Percentiles rank a stretch among this genome's conserved stretches.
These are phyloP conservation scores for Chloropsis hardwickii DNA, from an alignment of 2,113 vertebrate genomes.

Conservation along the genomic window DNA sequence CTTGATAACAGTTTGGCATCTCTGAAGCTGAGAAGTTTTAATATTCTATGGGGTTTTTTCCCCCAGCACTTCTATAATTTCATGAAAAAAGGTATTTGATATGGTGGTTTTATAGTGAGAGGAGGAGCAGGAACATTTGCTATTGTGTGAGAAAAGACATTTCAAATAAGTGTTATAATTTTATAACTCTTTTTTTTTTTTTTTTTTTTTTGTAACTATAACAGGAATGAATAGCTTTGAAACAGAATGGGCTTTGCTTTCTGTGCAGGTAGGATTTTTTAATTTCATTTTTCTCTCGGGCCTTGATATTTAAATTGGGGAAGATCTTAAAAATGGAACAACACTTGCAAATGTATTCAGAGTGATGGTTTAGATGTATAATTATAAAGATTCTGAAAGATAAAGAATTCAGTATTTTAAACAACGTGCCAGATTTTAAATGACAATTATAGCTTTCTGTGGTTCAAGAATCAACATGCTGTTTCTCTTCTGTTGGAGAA, in stretches of 20 bases:
- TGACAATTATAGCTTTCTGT: constrained; percentile 34
- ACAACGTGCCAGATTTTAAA: constrained; percentile 53
- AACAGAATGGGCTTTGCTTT: not conserved
- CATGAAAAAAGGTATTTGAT: not conserved
- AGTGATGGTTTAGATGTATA: not conserved
- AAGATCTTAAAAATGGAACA: constrained; percentile 29
- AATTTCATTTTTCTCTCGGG: not conserved
- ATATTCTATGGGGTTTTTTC: not conserved
- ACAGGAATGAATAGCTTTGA: not conserved
- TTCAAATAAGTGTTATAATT: not conserved
- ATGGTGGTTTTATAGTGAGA: not conserved
- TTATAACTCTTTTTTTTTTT: not conserved
- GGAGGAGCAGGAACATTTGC: not conserved
- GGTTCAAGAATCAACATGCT: constrained; percentile 20
- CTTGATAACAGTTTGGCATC: not conserved
- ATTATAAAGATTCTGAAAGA: constrained; percentile 45
- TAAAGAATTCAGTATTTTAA: constrained; percentile 60
- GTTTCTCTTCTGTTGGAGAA: constrained; percentile 57
- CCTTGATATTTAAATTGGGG: not conserved
- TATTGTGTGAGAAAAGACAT: not conserved
- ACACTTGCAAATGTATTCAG: constrained; percentile 51
- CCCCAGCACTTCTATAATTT: not conserved
- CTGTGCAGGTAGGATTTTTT: not conserved
- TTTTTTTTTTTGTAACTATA: not conserved
- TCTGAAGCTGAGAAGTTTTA: not conserved